Conservation (phyloP, 2,113 vertebrate genomes). For the Poeciliopsis turrubarensis region DNA sequence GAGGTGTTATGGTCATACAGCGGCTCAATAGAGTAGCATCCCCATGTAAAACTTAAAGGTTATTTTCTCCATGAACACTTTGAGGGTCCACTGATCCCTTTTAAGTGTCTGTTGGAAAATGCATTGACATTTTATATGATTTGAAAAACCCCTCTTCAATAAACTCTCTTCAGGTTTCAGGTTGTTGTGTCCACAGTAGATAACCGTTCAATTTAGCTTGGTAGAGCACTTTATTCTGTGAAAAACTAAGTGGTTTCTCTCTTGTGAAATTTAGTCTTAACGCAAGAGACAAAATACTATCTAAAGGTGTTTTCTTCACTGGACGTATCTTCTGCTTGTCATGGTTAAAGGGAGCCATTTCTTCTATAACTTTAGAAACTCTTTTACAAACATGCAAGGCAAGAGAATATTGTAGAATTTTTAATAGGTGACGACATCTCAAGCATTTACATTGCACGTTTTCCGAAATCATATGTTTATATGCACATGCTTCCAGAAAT, state of each 20-base stretch:
- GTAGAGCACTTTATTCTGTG: slow-evolving; percentile 50
- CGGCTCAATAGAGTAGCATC: slow-evolving; percentile 63
- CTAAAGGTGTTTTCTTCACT: background rate
- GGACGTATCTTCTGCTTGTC: background rate
- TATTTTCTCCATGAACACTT: slow-evolving; percentile 79
- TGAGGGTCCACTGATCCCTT: slow-evolving; percentile 77
- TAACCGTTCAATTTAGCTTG: slow-evolving; percentile 73
- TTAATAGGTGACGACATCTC: background rate
- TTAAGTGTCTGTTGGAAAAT: slow-evolving; percentile 77
- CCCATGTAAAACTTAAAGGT: slow-evolving; percentile 71
- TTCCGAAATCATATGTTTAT: no score
- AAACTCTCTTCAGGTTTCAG: slow-evolving; percentile 71
- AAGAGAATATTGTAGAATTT: background rate
- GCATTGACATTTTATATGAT: slow-evolving; percentile 80
- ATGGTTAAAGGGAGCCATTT: background rate
- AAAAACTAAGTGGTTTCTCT: slow-evolving; percentile 44
- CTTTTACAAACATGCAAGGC: no score
- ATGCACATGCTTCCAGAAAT: no score
- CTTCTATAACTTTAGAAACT: background rate
- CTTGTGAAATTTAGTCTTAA: slow-evolving; percentile 52
- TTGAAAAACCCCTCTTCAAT: slow-evolving; percentile 70
- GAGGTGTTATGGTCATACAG: slow-evolving; percentile 66
- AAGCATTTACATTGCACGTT: background rate
- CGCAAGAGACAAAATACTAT: slow-evolving; percentile 9
- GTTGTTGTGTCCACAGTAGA: slow-evolving; percentile 74